A percentile compares a stretch with the other conserved stretches of the same genome.
Evolutionary conservation across 2,797 vertebrate genomes (phyloP).

Genomic region (Myripristis jacobus): DNA sequence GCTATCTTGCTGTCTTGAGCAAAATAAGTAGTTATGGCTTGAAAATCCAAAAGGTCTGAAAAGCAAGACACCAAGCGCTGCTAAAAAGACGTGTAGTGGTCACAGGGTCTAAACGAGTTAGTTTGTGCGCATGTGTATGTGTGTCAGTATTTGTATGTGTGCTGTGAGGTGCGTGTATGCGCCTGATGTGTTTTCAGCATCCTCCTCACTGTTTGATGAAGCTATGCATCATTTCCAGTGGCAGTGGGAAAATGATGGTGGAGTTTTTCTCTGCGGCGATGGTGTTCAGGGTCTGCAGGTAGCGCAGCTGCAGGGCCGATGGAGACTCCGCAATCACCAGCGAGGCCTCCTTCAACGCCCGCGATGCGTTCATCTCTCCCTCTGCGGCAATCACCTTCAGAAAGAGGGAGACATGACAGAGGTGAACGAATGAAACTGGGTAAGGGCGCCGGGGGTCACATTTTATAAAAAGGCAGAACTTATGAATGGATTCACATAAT

Average conservation of each 20-base stretch:
- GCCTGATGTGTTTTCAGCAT: not conserved
- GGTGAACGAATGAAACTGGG: not conserved
- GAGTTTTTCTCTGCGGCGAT: slow-evolving; percentile 97
- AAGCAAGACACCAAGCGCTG: not conserved
- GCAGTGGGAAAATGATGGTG: slow-evolving; percentile 95
- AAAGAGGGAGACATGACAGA: slow-evolving; percentile 4
- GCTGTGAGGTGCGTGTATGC: not conserved
- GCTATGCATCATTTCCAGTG: slow-evolving; percentile 91
- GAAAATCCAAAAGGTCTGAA: not conserved
- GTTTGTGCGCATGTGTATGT: not conserved
- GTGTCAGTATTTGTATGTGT: not conserved
- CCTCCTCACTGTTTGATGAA: slow-evolving; percentile 71
- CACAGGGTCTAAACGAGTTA: not conserved
- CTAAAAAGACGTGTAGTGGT: not conserved
- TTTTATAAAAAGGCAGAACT: too few relatives aligned
- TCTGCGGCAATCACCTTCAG: slow-evolving; percentile 93
- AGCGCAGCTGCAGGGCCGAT: slow-evolving; percentile 93
- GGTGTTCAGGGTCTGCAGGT: slow-evolving; percentile 96
- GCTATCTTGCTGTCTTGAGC: not conserved
- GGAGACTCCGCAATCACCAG: slow-evolving; percentile 95
- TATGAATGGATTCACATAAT: too few relatives aligned
- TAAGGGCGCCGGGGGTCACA: too few relatives aligned
- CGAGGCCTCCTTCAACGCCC: slow-evolving; percentile 94
- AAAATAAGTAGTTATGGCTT: not conserved
- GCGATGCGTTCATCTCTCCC: slow-evolving; percentile 96